A percentile compares a stretch with the other conserved stretches of the same genome.
phyloP scores from a whole-genome alignment of 1,140 invertebrate genomes.

The Rhopalosiphum maidis region DNA sequence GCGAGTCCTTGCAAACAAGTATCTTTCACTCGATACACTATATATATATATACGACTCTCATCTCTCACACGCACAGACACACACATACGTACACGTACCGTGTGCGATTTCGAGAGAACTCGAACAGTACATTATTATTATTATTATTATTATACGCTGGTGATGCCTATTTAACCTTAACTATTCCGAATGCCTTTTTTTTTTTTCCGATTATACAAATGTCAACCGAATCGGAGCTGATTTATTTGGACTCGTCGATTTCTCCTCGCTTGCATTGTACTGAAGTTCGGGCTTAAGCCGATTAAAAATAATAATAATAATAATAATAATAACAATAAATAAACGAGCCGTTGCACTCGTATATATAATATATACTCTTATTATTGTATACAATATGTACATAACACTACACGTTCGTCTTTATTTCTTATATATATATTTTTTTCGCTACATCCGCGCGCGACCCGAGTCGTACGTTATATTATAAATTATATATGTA shows the following conservation, averaged over 20 bases:
- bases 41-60: neutral
- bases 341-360: neutral
- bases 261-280: neutral
- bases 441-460: neutral
- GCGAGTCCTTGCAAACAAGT: neutral
- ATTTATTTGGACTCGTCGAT: constrained; percentile 9
- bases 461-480: neutral
- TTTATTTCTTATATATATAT: neutral
- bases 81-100: too few relatives aligned
- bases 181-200: neutral
- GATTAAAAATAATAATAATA: neutral
- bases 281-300: neutral
- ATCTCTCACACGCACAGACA: neutral
- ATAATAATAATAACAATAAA: neutral
- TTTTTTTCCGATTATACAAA: neutral
- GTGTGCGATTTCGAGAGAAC: neutral
- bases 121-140: neutral
- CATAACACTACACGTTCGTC: neutral
- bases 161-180: neutral
- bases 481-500: neutral
- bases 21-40: neutral
- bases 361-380: neutral
- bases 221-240: neutral
- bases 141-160: neutral
- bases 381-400: neutral